Evolutionary conservation across 2,888 invertebrate genomes (phyloP).

Genomic region (Rutpela maculata): DNA sequence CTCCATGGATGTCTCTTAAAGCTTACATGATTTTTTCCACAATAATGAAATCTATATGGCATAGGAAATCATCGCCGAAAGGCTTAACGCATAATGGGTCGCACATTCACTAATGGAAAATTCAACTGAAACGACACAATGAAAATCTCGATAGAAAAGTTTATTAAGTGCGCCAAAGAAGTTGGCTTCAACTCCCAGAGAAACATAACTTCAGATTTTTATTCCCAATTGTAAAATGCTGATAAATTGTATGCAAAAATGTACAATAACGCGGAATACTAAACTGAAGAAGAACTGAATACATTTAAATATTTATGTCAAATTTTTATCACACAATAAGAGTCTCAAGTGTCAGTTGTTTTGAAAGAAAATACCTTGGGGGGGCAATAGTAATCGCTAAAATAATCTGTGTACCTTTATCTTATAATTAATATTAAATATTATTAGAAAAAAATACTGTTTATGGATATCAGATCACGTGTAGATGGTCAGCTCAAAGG

Average conservation of each 20-base stretch:
- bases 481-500: no score
- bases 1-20: background rate
- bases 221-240: constrained; percentile 1
- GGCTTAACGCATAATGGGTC: background rate
- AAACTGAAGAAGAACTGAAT: background rate
- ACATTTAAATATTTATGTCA: background rate
- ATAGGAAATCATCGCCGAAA: background rate
- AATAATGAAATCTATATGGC: background rate
- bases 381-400: no score
- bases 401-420: no score
- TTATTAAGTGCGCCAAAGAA: constrained; percentile 3
- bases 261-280: background rate
- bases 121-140: background rate
- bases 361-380: no score
- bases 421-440: no score
- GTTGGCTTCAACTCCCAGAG: background rate
- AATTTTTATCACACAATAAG: no score
- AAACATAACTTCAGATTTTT: background rate
- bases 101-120: constrained; percentile 3
- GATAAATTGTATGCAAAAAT: background rate
- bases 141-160: constrained; percentile 2
- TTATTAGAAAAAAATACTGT: no score
- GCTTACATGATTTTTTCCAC: background rate
- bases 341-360: no score
- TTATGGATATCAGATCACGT: no score